A percentile compares a stretch with the other conserved stretches of the same genome.
Evolutionary conservation across 23 tunicate species (phyloP).

Genomic region (Pegea sp.): DNA sequence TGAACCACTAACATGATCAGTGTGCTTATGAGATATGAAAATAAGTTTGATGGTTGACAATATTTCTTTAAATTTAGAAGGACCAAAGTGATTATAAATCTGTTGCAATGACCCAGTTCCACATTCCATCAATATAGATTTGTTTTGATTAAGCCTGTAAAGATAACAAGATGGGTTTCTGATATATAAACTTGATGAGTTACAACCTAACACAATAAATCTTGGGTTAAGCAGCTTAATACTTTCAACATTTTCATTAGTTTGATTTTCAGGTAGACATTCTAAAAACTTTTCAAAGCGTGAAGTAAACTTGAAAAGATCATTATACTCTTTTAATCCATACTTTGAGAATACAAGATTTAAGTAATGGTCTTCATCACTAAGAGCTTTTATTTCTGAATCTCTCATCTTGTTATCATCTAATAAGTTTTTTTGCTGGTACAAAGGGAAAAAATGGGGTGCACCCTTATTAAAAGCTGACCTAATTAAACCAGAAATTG

Average conservation of each 20-base stretch:
- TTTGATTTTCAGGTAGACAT: too few relatives aligned
- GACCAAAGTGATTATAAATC: slow-evolving; percentile 21
- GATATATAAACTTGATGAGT: background rate
- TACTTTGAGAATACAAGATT: background rate
- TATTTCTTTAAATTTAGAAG: slow-evolving; percentile 1
- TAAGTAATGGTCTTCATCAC: background rate
- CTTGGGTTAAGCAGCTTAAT: slow-evolving; percentile 4
- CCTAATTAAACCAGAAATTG: background rate
- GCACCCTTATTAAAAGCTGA: slow-evolving; percentile 1
- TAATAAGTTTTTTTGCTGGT: background rate
- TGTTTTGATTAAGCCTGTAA: slow-evolving; percentile 2
- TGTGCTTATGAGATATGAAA: slow-evolving; percentile 32
- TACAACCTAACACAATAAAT: slow-evolving; percentile 35
- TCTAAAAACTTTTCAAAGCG: too few relatives aligned
- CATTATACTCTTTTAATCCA: background rate
- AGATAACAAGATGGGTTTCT: slow-evolving; percentile 21
- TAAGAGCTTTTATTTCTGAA: too few relatives aligned
- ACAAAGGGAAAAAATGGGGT: slow-evolving; percentile 6
- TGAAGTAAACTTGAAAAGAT: too few relatives aligned
- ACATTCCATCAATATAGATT: slow-evolving; percentile 44
- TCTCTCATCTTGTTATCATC: background rate
- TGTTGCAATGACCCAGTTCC: slow-evolving; percentile 5
- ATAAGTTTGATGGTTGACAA: slow-evolving; percentile 23
- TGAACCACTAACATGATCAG: slow-evolving; percentile 38
- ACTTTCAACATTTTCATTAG: background rate